Base-by-base conservation (phyloP, 2,888 invertebrate genomes). In the Chymomyza procnemis region DNA sequence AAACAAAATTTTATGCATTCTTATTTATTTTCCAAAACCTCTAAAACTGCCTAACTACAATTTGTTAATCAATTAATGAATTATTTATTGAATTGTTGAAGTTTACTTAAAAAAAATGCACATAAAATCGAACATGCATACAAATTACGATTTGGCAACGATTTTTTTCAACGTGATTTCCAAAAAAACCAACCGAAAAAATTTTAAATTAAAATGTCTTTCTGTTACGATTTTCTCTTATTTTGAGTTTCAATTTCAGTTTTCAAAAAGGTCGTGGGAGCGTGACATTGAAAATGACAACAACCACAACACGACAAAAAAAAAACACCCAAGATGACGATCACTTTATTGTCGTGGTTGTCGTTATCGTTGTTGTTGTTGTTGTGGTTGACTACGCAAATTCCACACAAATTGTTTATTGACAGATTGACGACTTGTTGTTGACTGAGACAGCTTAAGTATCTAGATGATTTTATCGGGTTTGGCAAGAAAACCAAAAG, bases 191-290 rank as follows among this genome's bases (percentile, higher is more conserved):
- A n/a, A n/a, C n/a, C n/a, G n/a, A n/a, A n/a, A n/a, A n/a, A n/a
- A 54, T 19, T 54, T 54, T 21, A 14, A 21, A 54, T 54, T 54
- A 5, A 21, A 54, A 50, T 50, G 16, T 50, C n/a, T 50, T 50
- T 50, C 19, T 50, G 26, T 26, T 60, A 26, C n/a, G 22, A 34
- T 60, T 66, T 47, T 58, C 54, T 52, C 34, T 34, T 50, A 6
- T 50, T 50, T 50, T 19, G 14, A 14, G 9, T 19, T 41, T 12
- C 34, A 41, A 12, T 41, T 41, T 41, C 34, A 41, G 34, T 59
- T 55, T n/a, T n/a, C 18, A 41, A 69, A 80, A 71, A 73, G 73
- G 69, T 80, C 83, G 80, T 83, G 80, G 80, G 80, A 83, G 80
- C 73, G 56, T 73, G 80, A 75, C 80, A 80, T 83, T 83, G 78